These are phyloP conservation scores for Microcebus tavaratra DNA, from an alignment of 2,113 vertebrate species.

Conservation along the genomic window DNA sequence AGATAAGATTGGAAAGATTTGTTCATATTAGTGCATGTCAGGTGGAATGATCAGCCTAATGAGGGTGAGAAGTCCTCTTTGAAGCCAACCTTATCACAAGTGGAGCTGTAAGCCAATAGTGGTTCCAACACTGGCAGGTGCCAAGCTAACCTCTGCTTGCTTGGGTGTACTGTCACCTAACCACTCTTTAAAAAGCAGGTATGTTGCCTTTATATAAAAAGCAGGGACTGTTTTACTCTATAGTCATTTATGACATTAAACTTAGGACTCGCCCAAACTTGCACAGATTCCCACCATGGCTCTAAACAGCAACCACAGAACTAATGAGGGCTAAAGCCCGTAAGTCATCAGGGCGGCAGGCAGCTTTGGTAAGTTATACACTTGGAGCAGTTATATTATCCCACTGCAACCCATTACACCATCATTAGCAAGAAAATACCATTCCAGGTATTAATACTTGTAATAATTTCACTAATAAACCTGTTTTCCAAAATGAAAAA, in stretches of 20 bases:
- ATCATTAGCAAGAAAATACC: constrained; percentile 71
- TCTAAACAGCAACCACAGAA: neutral
- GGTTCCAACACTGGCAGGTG: neutral
- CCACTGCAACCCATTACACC: constrained; percentile 39
- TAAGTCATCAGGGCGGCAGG: neutral
- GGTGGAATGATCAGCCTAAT: neutral
- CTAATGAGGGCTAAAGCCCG: neutral
- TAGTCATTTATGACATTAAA: neutral
- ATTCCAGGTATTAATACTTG: constrained; percentile 55
- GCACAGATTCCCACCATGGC: neutral
- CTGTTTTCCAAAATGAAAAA: constrained; percentile 69
- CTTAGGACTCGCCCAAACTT: neutral
- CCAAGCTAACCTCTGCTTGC: neutral
- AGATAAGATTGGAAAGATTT: neutral
- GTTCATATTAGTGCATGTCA: too few relatives aligned
- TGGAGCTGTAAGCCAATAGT: neutral
- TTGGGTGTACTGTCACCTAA: neutral
- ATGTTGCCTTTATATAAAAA: neutral
- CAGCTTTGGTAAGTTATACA: accelerated
- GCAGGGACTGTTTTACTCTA: neutral
- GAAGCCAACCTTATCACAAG: neutral
- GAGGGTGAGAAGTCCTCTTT: neutral
- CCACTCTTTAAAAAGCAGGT: neutral
- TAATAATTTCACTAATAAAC: constrained; percentile 70
- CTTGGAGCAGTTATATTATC: neutral